Percentiles rank a stretch among this genome's conserved stretches.
Conservation (phyloP, 2,113 vertebrate genomes). For the Boulengeromyrus knoepffleri region DNA sequence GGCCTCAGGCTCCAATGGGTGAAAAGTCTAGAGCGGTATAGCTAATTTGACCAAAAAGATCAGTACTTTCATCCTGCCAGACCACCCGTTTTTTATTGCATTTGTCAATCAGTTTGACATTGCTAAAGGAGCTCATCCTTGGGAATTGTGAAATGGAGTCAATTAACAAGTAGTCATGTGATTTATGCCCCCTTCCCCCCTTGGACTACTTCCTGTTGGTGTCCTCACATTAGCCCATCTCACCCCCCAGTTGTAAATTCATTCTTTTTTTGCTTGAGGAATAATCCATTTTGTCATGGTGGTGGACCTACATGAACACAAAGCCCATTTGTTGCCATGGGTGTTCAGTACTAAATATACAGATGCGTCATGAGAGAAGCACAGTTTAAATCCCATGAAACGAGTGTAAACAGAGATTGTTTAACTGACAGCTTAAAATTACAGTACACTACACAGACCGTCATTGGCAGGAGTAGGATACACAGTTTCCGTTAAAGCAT, state of each 20-base stretch:
- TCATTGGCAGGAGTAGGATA: not conserved
- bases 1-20: not conserved
- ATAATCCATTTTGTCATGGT: not conserved
- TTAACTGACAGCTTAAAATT: not conserved
- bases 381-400: not conserved
- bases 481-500: not conserved
- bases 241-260: not conserved
- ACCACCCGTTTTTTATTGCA: not conserved
- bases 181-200: not conserved
- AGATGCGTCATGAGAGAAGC: not conserved
- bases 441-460: not conserved
- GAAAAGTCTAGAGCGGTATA: not conserved
- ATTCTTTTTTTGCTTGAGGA: not conserved
- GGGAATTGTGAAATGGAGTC: not conserved
- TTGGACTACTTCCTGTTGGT: not conserved
- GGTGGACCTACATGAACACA: not conserved
- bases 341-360: not conserved
- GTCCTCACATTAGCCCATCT: not conserved
- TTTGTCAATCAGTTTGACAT: not conserved
- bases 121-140: not conserved
- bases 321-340: not conserved
- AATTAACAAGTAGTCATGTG: not conserved
- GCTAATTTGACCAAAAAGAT: not conserved
- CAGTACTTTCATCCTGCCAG: not conserved
- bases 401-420: not conserved